Evolutionary conservation across 2,113 vertebrate species (phyloP), one percentile per base, ranked within the genome.

Genomic region (Rhabdomys dilectus): DNA sequence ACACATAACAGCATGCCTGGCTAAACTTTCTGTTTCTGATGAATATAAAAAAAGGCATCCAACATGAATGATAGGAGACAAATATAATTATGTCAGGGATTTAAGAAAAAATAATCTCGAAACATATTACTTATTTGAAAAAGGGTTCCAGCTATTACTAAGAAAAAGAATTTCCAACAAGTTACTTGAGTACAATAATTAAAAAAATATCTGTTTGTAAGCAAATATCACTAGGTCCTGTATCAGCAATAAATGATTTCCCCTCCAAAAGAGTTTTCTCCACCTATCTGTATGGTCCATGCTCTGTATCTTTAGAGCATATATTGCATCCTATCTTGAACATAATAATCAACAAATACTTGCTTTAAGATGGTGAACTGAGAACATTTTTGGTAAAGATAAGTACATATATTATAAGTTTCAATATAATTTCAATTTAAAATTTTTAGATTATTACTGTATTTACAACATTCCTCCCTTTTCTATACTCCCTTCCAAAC

Each of bases 281-380:
- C n/a, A 42, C 4, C 81, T 5, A 17, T 3, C 1, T 7, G 17
- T 62, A 1, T 24, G 7, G 39, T 26, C 15, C 3, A 31, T 45
- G 58, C 10, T 45, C 26, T 42, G 15, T 31, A 64, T 31, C 26
- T 39, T 31, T 85, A 31, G 26, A 24, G 21, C 21, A n/a, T 15
- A 64, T 84, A 42, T 2, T 84, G 24, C 3, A 8, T 26, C 15
- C 62, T 12, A 62, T 62, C 56, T 42, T 17, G 24, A 62, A 29
- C 7, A 62, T 15, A 84, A 10, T 42, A 17, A 7, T 62, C n/a
- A 42, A 62, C 3, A 31, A 45, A 42, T 17, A 45, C 19, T 45
- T 64, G 24, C 82, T 45, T 62, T 39, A 31, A 31, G 26, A 9
- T 85, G 4, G 24, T 45, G 4, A 17, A 17, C 15, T 21, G 24